phyloP scores from a whole-genome alignment of 2,888 invertebrate genomes.

The Hylaea fasciaria region DNA sequence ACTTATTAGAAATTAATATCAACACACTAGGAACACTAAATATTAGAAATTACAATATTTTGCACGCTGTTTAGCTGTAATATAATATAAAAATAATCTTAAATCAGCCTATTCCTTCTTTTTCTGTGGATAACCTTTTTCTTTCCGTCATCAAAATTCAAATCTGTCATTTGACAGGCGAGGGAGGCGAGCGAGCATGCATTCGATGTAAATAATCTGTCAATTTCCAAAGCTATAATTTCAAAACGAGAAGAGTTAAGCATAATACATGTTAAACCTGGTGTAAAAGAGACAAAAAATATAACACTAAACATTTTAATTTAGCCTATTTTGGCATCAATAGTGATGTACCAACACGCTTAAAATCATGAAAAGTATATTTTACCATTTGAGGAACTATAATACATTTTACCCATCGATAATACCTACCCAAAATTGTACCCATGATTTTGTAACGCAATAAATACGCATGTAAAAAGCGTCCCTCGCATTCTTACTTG shows the following conservation, averaged over 20 bases:
- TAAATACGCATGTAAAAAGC: too few relatives aligned
- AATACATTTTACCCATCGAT: too few relatives aligned
- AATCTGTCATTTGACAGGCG: conserved; percentile 80
- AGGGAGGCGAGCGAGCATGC: conserved; percentile 48
- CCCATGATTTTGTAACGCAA: too few relatives aligned
- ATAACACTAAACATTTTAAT: neutral
- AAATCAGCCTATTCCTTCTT: conserved; percentile 76
- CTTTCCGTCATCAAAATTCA: conserved; percentile 84
- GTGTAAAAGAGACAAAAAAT: conserved; percentile 6
- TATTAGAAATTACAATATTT: conserved; percentile 54
- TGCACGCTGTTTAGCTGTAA: conserved; percentile 54
- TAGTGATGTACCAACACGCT: neutral
- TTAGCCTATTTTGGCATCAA: neutral
- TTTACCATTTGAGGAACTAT: too few relatives aligned
- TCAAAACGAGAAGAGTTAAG: neutral
- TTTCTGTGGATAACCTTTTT: conserved; percentile 83
- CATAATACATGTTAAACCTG: neutral
- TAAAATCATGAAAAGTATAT: too few relatives aligned
- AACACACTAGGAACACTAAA: conserved; percentile 58
- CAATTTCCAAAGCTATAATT: conserved; percentile 6
- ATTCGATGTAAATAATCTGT: conserved; percentile 19
- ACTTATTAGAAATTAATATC: conserved; percentile 59
- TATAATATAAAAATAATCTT: conserved; percentile 60
- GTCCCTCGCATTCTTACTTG: too few relatives aligned
- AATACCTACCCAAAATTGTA: too few relatives aligned